Conservation (phyloP, 1,140 invertebrate species). For the Artemia franciscana region DNA sequence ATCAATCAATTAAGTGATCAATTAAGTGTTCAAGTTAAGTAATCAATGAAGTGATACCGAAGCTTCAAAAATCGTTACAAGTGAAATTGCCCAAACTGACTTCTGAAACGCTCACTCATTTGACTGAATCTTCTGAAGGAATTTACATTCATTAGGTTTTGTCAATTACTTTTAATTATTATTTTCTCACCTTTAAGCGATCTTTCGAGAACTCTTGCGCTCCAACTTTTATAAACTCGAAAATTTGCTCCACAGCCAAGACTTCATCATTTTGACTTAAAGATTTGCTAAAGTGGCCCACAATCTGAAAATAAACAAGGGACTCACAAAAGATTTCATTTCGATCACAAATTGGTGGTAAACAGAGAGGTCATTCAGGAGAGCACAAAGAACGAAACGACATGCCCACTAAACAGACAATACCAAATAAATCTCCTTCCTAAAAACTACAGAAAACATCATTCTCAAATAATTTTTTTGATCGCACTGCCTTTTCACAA, state of each 20-base stretch:
- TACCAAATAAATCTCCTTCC: not conserved
- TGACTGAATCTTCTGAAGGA: not conserved
- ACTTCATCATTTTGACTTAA: constrained; percentile 36
- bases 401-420: not conserved
- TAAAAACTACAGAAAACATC: no score
- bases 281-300: constrained; percentile 58
- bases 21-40: not conserved
- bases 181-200: constrained; percentile 46
- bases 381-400: not conserved
- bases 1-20: no score
- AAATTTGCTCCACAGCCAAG: constrained; percentile 59
- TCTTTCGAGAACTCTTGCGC: constrained; percentile 39
- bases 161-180: not conserved
- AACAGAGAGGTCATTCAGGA: not conserved
- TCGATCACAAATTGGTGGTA: not conserved
- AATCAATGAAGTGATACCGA: not conserved
- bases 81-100: not conserved
- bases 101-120: not conserved
- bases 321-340: not conserved
- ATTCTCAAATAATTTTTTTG: no score
- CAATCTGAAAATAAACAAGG: constrained; percentile 31
- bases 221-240: constrained; percentile 63
- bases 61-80: not conserved
- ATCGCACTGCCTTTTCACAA: no score
- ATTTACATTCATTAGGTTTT: not conserved